Evolutionary conservation across 2,113 vertebrate genomes (phyloP).

Genomic region (Xyrauchen texanus): DNA sequence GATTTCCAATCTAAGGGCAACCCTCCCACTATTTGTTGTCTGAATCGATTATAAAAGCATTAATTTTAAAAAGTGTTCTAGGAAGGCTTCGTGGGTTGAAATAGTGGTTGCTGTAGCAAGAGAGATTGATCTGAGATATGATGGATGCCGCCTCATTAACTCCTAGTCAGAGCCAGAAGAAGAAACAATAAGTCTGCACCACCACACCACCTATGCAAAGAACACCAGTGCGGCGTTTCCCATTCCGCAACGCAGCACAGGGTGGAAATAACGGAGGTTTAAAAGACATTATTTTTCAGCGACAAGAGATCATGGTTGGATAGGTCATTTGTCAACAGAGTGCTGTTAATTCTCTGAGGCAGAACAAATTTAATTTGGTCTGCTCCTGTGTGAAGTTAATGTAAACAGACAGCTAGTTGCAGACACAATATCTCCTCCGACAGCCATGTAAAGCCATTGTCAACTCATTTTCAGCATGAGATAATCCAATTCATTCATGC

Average conservation of each 20-base stretch:
- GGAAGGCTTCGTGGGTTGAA: constrained; percentile 39
- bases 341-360: constrained; percentile 17
- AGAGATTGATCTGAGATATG: constrained; percentile 45
- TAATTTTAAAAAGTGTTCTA: constrained; percentile 41
- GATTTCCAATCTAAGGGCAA: constrained; percentile 37
- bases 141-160: constrained; percentile 53
- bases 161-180: constrained; percentile 6
- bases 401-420: neutral
- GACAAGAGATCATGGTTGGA: constrained; percentile 15
- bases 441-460: constrained; percentile 26
- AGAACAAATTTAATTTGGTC: neutral
- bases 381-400: constrained; percentile 18
- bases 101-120: constrained; percentile 43
- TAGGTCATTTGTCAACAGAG: constrained; percentile 34
- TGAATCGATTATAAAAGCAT: constrained; percentile 53
- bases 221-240: constrained; percentile 28
- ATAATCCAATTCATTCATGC: constrained; percentile 31
- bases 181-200: constrained; percentile 33
- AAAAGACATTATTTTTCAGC: neutral
- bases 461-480: constrained; percentile 14
- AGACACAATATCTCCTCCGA: constrained; percentile 13
- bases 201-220: neutral
- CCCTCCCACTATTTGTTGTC: constrained; percentile 45
- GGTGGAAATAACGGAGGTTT: constrained; percentile 11
- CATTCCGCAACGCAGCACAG: neutral